Evolutionary conservation across 1,140 invertebrate genomes (phyloP), one percentile per base, ranked within the genome.

Genomic region (Lasaia peninsularis): DNA sequence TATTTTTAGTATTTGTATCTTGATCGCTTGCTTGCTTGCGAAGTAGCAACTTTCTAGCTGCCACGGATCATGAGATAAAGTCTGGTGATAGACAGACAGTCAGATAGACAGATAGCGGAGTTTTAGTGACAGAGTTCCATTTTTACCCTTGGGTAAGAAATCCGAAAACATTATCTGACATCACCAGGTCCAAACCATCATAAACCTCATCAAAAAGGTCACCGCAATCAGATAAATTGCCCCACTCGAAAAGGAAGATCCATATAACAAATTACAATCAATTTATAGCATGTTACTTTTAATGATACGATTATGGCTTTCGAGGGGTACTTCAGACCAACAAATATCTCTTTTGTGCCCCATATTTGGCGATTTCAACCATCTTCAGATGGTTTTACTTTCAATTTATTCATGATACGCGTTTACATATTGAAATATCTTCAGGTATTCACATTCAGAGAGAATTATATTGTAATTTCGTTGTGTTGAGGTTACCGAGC

Each of bases 201-300:
- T 44, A 44, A 44, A 44, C 16, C 37, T 44, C 35, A 12, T 40
- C 37, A 44, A 44, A 44, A 44, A 44, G 37, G 37, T 44, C 37
- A 44, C 37, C 10, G 37, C 10, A 44, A 44, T 44, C 37, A 44
- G 16, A 44, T 44, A 44, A 44, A 44, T 44, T 44, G 18, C 37
- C 18, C 14, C 18, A 20, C 37, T 11, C 7, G 3, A 44, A 44
- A 44, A 44, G 18, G 16, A 18, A 44, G 16, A 14, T 5, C 9
- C 37, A 16, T 20, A 44, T 18, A 44, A 44, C 37, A 12, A 44
- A 44, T 44, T 44, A 18, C 37, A 44, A 44, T 44, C 37, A 44
- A 44, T 44, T 44, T 44, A 44, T 44, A 18, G 37, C 8, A 44
- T 44, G 37, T 44, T 44, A 44, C 18, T 44, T 44, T 44, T 44